Conservation (phyloP, 2,888 invertebrate species). For the Dolichomitus sp. region DNA sequence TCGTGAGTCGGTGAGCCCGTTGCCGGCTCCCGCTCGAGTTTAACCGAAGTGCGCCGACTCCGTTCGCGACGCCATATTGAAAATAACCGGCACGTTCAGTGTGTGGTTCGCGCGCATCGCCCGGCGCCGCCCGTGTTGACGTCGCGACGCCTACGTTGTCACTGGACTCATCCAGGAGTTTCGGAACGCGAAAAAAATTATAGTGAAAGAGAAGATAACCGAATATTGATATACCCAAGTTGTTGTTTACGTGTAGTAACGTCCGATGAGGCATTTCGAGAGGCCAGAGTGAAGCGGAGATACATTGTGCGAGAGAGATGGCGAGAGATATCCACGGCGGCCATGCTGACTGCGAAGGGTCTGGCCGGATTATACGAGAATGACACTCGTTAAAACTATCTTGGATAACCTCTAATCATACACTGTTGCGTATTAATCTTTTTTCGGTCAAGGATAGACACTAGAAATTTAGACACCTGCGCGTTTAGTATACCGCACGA, state of each 20-base stretch:
- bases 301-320: constrained; percentile 27
- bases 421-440: background rate
- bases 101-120: constrained; percentile 59
- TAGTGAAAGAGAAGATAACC: constrained; percentile 7
- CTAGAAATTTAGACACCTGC: constrained; percentile 23
- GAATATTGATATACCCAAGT: constrained; percentile 10
- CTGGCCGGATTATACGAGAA: constrained; percentile 15
- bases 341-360: constrained; percentile 57
- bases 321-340: constrained; percentile 44
- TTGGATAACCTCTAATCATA: constrained; percentile 4
- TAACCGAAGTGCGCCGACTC: constrained; percentile 56
- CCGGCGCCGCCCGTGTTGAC: constrained; percentile 63
- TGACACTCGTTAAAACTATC: background rate
- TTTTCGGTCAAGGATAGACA: background rate
- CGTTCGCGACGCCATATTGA: constrained; percentile 65
- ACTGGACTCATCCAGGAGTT: constrained; percentile 27
- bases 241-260: background rate
- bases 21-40: constrained; percentile 51
- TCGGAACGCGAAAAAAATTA: constrained; percentile 27
- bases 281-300: background rate
- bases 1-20: background rate
- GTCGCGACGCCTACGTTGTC: constrained; percentile 54
- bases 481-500: constrained; percentile 4
- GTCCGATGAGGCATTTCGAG: background rate
- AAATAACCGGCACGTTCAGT: constrained; percentile 54